Base-by-base conservation (phyloP, 2,888 invertebrate species). In the Conchocele bisecta region DNA sequence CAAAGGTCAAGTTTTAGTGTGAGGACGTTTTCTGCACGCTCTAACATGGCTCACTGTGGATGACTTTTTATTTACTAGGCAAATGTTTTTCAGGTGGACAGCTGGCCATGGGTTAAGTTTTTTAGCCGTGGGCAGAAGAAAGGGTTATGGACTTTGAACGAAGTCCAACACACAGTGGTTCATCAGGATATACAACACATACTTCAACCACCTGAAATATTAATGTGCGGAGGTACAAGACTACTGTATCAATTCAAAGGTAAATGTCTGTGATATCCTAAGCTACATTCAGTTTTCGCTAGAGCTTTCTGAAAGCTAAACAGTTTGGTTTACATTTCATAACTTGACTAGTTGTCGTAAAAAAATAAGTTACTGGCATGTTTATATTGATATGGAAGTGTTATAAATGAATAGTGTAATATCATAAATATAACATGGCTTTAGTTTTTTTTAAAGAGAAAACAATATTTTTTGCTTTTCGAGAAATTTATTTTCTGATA, bases 91-190 rank as follows among this genome's bases (percentile, higher is more conserved):
- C 20, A 48, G 37, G 60, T 61, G 50, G 51, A 61, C 26, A 17
- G 29, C 17, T 61, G 60, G 51, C 60, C 60, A 51, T 61, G 60
- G 53, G 61, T 61, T 24, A 39, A 29, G 24, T 61, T 61, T 42
- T 61, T 53, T 29, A 51, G 13, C 5, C 51, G 42, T 42, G 51
- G 35, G 13, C 28, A 24, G 51, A 61, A 50, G 31, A 50, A 53
- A 35, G 37, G 39, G 39, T 26, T 61, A 13, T 61, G 50, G 60
- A 4, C 50, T 3, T 39, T 51, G 29, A 61, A 20, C 17, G 60
- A 61, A 6, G 28, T 51, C 13, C 11, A 51, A 22, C 60, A 61
- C 60, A 61, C 60, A 39, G 50, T 61, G 28, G n/a, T 61, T 31
- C 24, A 22, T 26, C n/a, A 13, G 13, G 60, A 61, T 17, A 26